Conservation (phyloP, 35 echinoderm and acorn worm genomes). For the Ophiothrix spiculata region DNA sequence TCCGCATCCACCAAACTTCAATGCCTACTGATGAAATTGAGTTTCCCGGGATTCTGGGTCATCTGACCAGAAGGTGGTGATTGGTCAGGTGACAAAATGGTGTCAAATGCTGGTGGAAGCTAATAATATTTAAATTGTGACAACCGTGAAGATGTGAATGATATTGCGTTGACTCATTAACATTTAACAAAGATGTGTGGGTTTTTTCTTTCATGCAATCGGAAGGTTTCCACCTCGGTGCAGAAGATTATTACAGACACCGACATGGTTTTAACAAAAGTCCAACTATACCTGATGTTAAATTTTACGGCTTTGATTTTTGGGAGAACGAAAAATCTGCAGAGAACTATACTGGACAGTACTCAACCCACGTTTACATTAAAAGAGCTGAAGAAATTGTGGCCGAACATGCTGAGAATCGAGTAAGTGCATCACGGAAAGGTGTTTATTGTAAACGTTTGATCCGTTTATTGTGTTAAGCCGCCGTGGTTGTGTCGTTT, state of each 20-base stretch:
- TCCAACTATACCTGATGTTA: not conserved
- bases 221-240: not conserved
- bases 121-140: too few relatives aligned
- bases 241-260: not conserved
- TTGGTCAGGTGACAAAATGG: too few relatives aligned
- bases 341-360: not conserved
- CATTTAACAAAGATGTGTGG: not conserved
- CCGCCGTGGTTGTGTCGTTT: not conserved
- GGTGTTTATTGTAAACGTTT: not conserved
- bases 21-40: too few relatives aligned
- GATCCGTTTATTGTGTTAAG: not conserved
- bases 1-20: too few relatives aligned
- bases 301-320: not conserved
- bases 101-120: too few relatives aligned
- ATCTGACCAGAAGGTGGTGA: too few relatives aligned
- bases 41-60: too few relatives aligned
- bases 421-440: not conserved
- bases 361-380: not conserved
- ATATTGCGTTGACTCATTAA: too few relatives aligned
- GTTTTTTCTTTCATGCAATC: not conserved
- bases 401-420: not conserved
- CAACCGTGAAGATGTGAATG: too few relatives aligned
- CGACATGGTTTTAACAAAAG: not conserved
- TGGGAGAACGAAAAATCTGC: not conserved
- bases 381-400: not conserved